These are phyloP conservation scores for Luperina nickerlii DNA, from an alignment of 2,888 invertebrate species.

Conservation along the genomic window DNA sequence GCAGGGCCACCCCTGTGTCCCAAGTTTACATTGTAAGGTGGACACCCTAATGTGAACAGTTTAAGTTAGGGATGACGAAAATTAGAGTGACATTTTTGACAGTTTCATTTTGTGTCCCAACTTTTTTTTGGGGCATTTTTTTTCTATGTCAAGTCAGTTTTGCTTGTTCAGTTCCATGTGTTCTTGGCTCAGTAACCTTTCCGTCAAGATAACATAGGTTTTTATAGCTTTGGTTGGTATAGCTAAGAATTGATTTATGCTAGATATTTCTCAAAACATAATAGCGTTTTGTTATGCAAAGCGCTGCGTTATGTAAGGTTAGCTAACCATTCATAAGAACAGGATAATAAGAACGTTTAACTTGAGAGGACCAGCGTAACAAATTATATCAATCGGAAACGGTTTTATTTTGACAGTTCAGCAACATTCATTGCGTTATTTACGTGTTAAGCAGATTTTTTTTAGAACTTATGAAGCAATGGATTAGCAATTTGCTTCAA, in stretches of 20 bases:
- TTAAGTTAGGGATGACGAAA: constrained; percentile 81
- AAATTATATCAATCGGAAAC: too few species aligned
- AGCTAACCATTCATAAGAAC: neutral
- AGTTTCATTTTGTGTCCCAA: constrained; percentile 15
- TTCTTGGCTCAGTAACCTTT: too few species aligned
- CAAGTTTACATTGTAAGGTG: constrained; percentile 89
- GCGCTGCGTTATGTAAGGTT: too few species aligned
- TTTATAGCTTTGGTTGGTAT: neutral
- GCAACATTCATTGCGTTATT: too few species aligned
- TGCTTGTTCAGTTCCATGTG: neutral
- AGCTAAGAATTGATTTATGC: neutral
- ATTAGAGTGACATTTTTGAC: neutral
- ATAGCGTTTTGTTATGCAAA: neutral
- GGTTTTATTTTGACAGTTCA: too few species aligned
- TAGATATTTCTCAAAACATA: neutral
- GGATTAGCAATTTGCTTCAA: too few species aligned
- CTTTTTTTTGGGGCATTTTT: neutral
- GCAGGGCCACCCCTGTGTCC: constrained; percentile 82
- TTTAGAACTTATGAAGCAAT: too few species aligned
- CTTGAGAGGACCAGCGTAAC: too few species aligned
- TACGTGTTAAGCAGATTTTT: too few species aligned
- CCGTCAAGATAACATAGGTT: neutral
- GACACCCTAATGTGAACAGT: constrained; percentile 88
- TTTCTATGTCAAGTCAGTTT: neutral
- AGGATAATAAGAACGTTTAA: too few species aligned